Evolutionary conservation across 2,797 vertebrate genomes (phyloP).

Genomic region (Acanthopagrus latus): DNA sequence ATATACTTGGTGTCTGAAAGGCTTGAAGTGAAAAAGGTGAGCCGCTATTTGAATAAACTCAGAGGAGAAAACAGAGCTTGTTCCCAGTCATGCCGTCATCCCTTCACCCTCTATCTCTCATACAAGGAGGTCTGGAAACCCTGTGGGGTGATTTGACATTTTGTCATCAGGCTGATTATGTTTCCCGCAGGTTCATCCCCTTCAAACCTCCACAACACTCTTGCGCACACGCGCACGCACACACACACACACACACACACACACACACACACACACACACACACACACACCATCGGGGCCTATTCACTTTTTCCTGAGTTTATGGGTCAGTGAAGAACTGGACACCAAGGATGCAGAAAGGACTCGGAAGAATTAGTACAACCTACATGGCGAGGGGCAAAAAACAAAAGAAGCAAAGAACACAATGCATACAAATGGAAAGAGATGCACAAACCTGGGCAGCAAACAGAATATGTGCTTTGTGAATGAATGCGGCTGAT

Average conservation of each 20-base stretch:
- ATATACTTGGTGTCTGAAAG: background rate
- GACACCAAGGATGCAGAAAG: slow-evolving; percentile 42
- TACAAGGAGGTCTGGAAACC: slow-evolving; percentile 65
- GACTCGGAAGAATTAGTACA: slow-evolving; percentile 17
- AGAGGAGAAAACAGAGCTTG: slow-evolving; percentile 15
- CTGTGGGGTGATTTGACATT: slow-evolving; percentile 77
- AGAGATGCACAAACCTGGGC: background rate
- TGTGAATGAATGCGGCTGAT: background rate
- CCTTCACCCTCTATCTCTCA: slow-evolving; percentile 45
- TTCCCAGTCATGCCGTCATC: slow-evolving; percentile 41
- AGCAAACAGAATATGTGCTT: background rate
- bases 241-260: background rate
- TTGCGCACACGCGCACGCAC: too few species aligned
- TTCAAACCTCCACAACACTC: slow-evolving; percentile 12
- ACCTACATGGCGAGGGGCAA: slow-evolving; percentile 5
- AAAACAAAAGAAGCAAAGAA: background rate
- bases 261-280: too few species aligned
- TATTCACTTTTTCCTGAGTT: slow-evolving; percentile 37
- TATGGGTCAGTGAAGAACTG: slow-evolving; percentile 67
- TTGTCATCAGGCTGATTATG: slow-evolving; percentile 79
- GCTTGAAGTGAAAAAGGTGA: slow-evolving; percentile 1
- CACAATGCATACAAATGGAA: slow-evolving; percentile 7
- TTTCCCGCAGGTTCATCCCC: slow-evolving; percentile 71
- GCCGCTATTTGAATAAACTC: slow-evolving; percentile 15
- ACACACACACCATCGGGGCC: slow-evolving; percentile 12